phyloP scores from a whole-genome alignment of 2,113 vertebrate species.

The Brachyhypopomus gauderio region DNA sequence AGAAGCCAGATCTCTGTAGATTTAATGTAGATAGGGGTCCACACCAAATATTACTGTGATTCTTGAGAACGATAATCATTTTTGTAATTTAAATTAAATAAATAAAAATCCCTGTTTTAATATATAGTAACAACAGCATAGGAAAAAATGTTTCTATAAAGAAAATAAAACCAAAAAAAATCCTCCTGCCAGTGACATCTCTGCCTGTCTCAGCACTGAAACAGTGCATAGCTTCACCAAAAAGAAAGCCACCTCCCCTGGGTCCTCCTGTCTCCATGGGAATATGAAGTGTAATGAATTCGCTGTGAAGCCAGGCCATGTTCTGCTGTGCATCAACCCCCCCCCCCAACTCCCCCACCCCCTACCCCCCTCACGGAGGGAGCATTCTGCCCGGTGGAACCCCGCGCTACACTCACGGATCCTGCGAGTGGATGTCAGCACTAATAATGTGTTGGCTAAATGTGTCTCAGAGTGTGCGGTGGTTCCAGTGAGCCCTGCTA shows the following conservation, averaged over 20 bases:
- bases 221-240: constrained; percentile 20
- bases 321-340: constrained; percentile 32
- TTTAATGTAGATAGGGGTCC: neutral
- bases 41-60: too few relatives aligned
- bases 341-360: too few relatives aligned
- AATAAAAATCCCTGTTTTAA: too few relatives aligned
- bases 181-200: neutral
- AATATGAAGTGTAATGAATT: constrained; percentile 46
- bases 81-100: too few relatives aligned
- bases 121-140: neutral
- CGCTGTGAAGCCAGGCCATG: constrained; percentile 31
- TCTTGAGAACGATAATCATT: too few relatives aligned
- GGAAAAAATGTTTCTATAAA: neutral
- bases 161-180: constrained; percentile 13
- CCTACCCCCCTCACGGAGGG: neutral
- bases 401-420: neutral
- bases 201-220: constrained; percentile 8
- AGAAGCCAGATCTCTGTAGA: neutral
- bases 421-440: constrained; percentile 17
- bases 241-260: constrained; percentile 32
- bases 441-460: constrained; percentile 42
- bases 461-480: constrained; percentile 10
- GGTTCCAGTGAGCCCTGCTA: neutral
- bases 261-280: constrained; percentile 38
- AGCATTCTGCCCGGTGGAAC: constrained; percentile 14